Evolutionary conservation across 2,113 vertebrate species (phyloP).

Genomic region (Micromys minutus): DNA sequence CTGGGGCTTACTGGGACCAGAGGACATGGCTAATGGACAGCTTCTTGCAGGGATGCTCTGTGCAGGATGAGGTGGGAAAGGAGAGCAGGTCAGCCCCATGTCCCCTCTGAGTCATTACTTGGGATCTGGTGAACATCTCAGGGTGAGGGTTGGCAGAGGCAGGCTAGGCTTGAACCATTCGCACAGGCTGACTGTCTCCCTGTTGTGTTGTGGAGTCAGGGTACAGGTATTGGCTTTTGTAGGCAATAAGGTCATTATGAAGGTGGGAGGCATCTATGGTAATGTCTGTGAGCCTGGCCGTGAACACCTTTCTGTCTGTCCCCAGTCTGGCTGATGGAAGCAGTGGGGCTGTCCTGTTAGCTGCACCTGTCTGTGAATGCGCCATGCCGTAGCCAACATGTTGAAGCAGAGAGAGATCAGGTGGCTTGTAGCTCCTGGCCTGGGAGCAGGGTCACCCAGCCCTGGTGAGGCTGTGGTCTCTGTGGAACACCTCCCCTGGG

Average conservation of each 20-base stretch:
- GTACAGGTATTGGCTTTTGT: not conserved
- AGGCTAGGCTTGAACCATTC: too few species aligned
- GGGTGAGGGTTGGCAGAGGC: not conserved
- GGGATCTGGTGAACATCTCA: not conserved
- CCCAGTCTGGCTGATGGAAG: too few species aligned
- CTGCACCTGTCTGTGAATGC: rapidly evolving
- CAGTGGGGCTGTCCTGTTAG: not conserved
- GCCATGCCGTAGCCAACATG: not conserved
- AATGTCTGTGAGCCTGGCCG: rapidly evolving
- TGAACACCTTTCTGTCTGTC: not conserved
- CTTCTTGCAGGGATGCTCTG: not conserved
- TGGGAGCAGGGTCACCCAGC: too few species aligned
- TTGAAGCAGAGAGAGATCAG: too few species aligned
- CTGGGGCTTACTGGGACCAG: not conserved
- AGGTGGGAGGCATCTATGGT: rapidly evolving
- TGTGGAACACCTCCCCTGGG: not conserved
- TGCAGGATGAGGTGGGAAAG: not conserved
- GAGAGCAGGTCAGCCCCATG: rapidly evolving
- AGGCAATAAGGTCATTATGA: rapidly evolving
- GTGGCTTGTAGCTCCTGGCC: not conserved
- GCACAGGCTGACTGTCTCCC: not conserved
- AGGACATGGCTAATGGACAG: not conserved
- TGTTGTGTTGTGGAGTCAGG: rapidly evolving
- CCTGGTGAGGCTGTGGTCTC: not conserved
- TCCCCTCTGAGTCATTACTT: not conserved